Base-by-base conservation (phyloP, 1,140 invertebrate genomes). In the Papilio polyxenes region DNA sequence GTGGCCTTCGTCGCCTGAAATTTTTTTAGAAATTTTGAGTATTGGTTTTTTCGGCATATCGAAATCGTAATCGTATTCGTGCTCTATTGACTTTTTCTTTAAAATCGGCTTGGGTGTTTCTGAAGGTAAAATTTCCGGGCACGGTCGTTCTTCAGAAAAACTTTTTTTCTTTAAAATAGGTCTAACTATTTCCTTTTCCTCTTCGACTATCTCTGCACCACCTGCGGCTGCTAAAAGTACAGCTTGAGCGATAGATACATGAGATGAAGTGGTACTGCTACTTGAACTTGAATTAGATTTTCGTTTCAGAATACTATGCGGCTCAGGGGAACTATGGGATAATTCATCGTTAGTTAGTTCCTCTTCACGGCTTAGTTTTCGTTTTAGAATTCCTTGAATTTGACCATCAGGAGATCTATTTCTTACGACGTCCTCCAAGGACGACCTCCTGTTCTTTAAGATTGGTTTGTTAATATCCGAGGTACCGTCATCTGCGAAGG, bases 101-200 rank as follows among this genome's bases (percentile, higher is more conserved):
- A 98, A 88, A 88, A 98, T 98, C 1, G 97, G 97, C 89, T 96
- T 96, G 0, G 96, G 96, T 53, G 95, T 95, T 74, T 96, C 95
- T 7, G 87, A 86, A 53, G 86, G 82, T 31, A 89, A 81, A 83
- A 91, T 88, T 78, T 95, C 95, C 6, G 86, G 90, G 83, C 90
- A 90, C 3, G 95, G 94, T 80, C 94, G 87, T 85, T 96, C 95
- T 86, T 96, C 95, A 17, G 95, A 91, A 91, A 96, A 95, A 95
- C 96, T 95, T 95, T 97, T 97, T 91, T 97, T 97, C 90, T 98
- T 98, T 6, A 98, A 90, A 83, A 98, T 98, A 2, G 97, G 97
- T 85, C 96, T 95, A 0, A 97, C 97, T 77, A 95, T 95, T 77
- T 97, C 96, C 75, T 95, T 95, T 81, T 94, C 92, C 31, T 96